A percentile compares a stretch with the other conserved stretches of the same genome.
phyloP scores from a whole-genome alignment of 2,888 invertebrate species.

The Leptothorax acervorum region DNA sequence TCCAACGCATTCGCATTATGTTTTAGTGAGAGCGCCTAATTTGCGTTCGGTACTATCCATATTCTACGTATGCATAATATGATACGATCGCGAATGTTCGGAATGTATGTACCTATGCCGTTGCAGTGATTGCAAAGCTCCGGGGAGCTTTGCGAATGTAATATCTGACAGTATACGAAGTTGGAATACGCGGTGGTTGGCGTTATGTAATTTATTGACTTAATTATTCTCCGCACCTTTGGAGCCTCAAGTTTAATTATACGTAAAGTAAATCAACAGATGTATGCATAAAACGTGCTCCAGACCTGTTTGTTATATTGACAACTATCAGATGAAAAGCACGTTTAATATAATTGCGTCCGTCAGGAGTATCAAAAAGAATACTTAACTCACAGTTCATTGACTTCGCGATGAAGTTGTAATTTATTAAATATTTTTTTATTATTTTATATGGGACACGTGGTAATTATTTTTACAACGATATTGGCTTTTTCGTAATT shows the following conservation, averaged over 20 bases:
- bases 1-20: constrained; percentile 25
- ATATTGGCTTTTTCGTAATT: background rate
- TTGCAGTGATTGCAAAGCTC: constrained; percentile 52
- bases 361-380: background rate
- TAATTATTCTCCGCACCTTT: constrained; percentile 48
- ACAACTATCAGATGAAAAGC: background rate
- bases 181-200: constrained; percentile 40
- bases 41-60: constrained; percentile 52
- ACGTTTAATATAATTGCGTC: background rate
- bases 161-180: constrained; percentile 49
- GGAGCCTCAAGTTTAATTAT: constrained; percentile 46
- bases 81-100: constrained; percentile 46
- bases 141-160: constrained; percentile 53
- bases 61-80: constrained; percentile 44
- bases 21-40: constrained; percentile 62
- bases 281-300: background rate
- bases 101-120: constrained; percentile 45
- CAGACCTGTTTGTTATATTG: background rate
- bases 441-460: background rate
- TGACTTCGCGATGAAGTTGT: background rate
- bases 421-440: constrained; percentile 15
- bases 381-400: background rate
- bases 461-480: background rate
- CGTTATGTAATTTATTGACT: constrained; percentile 53
- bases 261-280: constrained; percentile 31